Conservation (phyloP, 2,113 vertebrate species). For the Cheirogaleus medius region DNA sequence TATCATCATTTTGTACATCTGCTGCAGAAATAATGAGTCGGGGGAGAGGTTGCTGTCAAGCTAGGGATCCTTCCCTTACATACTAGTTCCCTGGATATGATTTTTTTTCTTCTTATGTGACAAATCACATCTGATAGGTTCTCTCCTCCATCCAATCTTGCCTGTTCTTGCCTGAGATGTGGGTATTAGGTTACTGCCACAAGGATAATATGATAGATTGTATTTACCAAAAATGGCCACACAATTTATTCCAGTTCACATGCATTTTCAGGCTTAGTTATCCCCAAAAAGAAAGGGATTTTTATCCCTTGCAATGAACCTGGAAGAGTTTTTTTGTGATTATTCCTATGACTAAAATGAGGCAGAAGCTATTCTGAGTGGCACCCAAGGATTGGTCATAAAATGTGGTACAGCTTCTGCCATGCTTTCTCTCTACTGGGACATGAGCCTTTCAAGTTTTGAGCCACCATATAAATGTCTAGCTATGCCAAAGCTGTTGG, state of each 20-base stretch:
- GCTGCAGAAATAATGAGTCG: not conserved
- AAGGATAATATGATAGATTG: not conserved
- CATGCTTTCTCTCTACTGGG: not conserved
- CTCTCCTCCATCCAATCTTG: not conserved
- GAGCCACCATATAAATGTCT: not conserved
- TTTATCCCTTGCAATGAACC: not conserved
- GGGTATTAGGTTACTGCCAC: not conserved
- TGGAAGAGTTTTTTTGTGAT: not conserved
- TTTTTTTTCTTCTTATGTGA: not conserved
- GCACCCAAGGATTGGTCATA: not conserved
- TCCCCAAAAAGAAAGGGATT: accelerated
- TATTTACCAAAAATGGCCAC: not conserved
- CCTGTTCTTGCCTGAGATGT: not conserved
- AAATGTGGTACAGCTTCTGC: not conserved
- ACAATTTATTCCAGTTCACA: not conserved
- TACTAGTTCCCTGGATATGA: not conserved
- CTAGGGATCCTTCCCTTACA: not conserved
- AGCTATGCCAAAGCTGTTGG: not conserved
- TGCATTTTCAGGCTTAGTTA: not conserved
- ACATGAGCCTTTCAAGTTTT: not conserved
- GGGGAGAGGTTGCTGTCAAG: not conserved
- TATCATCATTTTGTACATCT: not conserved
- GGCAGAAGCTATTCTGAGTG: not conserved
- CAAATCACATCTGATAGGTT: not conserved
- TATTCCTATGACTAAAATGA: not conserved